Base-by-base conservation (phyloP, 2,797 vertebrate genomes). In the Rachycentron canadum region DNA sequence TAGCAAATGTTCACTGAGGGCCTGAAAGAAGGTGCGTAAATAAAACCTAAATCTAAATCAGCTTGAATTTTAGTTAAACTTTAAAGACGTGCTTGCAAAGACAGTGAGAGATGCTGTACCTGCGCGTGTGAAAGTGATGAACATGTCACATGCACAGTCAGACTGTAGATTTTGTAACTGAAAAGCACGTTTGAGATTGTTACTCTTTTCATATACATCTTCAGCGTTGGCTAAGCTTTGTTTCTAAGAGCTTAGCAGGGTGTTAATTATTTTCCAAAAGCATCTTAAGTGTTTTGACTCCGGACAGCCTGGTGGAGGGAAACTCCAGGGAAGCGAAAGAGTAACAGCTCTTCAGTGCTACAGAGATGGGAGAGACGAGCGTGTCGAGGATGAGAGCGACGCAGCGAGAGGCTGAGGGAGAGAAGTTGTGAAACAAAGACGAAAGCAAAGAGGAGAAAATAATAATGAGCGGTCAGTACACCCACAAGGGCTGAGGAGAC, bases 201-300 rank as follows among this genome's bases (percentile, higher is more conserved):
- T 73, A 12, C 41, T n/a, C 52, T 73, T 19, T 14, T 60, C 19
- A 56, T 3, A 68, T 69, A 47, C 30, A 5, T 63, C 23, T 58
- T 28, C 64, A 73, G 61, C 43, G 69, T 38, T 21, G 19, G 49
- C 38, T 45, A 7, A 4, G 40, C 60, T 59, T 43, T 52, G 36
- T 76, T 60, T 74, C 64, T 28, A 16, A 47, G 49, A 59, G 41
- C 60, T 60, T 56, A 62, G 57, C 32, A 25, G 61, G 70, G 75
- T 79, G 81, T 67, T 87, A 82, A 89, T 86, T 81, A 84, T 85
- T 83, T n/a, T 88, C 80, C 69, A n/a, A 71, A 78, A 88, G 81
- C 73, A 81, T 81, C 50, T 61, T 25, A 83, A 86, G 79, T 84
- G 61, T 85, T 79, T 68, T 68, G 59, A 79, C 52, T 73, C 53